Base-by-base conservation (phyloP, 2,888 invertebrate species). In the Notodonta ziczac region DNA sequence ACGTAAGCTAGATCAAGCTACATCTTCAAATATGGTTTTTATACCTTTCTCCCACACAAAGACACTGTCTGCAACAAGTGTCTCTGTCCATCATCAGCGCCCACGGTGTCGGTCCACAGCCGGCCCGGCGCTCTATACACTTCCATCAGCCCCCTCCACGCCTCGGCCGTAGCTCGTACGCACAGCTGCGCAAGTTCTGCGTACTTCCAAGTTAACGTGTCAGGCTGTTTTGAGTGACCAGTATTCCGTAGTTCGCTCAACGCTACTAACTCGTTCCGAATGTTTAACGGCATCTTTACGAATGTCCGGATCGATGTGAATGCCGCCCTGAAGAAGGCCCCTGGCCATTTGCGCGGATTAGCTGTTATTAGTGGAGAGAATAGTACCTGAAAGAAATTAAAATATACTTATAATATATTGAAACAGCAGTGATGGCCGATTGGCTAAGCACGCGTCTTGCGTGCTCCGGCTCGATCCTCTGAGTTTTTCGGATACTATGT, bases 21-120 rank as follows among this genome's bases (percentile, higher is more conserved):
- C 35, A 35, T 16, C 51, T 24, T 9, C 0, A 51, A 51, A 16
- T 51, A 51, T 51, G 32, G 5, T 24, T 9, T 16, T 55, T 69
- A 66, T 64, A 90, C 93, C 90, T 97, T 96, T 67, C 96, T 90
- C 2, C 96, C 96, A 78, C 96, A 96, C 35, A 96, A 89, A 0
- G 96, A 96, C 13, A 95, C 94, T 0, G 95, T 95, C 78, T 96
- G 96, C 61, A 95, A 76, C 52, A 94, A 83, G 78, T 95, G 94
- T 32, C 94, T 90, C 55, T 90, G 90, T 2, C 95, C 94, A 53
- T 94, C 94, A 64, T 94, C 91, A 24, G 94, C 92, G 32, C 94
- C 85, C 0, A 96, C 90, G 1, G 96, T 88, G 76, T 96, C 96
- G 0, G 84, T 82, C 93, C 93, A 93, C n/a, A 93, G 74, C 53